phyloP scores from a whole-genome alignment of 2,113 vertebrate species.

The Cygnus buccinator region DNA sequence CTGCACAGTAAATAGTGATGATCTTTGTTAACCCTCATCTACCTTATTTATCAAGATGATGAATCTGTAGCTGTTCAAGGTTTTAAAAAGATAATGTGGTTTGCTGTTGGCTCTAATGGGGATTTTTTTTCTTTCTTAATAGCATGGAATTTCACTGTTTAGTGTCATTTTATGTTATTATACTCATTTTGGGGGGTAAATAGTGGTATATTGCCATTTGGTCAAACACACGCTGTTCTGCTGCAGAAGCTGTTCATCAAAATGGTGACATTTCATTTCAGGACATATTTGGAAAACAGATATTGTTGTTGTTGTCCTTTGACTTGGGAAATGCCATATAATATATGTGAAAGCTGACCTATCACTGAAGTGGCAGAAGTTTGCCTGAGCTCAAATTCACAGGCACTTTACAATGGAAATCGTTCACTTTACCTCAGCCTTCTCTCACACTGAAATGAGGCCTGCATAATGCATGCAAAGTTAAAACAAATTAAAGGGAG shows the following conservation, averaged over 20 bases:
- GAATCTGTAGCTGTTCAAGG: background rate
- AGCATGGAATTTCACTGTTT: background rate
- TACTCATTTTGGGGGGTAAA: background rate
- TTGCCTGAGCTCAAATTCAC: background rate
- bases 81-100: background rate
- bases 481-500: conserved; percentile 20
- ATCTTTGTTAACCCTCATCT: background rate
- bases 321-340: background rate
- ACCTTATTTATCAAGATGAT: background rate
- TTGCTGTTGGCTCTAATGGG: background rate
- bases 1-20: background rate
- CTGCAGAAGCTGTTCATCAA: conserved; percentile 24
- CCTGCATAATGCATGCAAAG: background rate
- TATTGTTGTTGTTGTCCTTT: background rate
- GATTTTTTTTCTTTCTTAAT: background rate
- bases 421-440: background rate
- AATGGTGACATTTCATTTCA: conserved; percentile 28
- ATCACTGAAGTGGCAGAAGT: background rate
- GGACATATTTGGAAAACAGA: conserved; percentile 15
- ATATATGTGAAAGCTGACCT: background rate
- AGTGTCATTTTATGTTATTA: background rate
- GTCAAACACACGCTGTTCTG: background rate
- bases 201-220: background rate
- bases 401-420: background rate
- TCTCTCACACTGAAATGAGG: background rate